Base-by-base conservation (phyloP, 2,888 invertebrate genomes). In the Brachypterus glaber region DNA sequence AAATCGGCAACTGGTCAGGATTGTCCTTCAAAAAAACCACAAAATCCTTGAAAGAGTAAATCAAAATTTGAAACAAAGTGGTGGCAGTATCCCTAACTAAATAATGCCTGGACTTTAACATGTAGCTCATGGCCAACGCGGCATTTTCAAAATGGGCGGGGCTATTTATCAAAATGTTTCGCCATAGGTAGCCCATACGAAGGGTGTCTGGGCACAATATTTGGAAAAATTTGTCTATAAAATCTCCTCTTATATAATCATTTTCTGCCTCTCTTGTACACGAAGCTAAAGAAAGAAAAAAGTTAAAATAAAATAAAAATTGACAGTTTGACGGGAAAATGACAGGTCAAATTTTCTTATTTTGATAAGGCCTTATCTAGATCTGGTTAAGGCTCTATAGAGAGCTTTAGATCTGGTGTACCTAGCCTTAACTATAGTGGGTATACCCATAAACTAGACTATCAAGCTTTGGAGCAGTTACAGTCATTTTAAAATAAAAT, bases 11-110 rank as follows among this genome's bases (percentile, higher is more conserved):
- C 3, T 39, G 40, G 12, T 50, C 47, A 1, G 53, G 53, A 16
- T 53, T 46, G 12, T 53, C 47, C 21, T 51, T 55, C 2, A 62
- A 34, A 14, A 47, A 39, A 15, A 39, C 29, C 7, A 63, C 60
- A 34, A 75, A 73, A 51, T 76, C 74, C 48, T 73, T 71, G 0
- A 82, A 57, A 1, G 71, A 68, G 53, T 78, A 77, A 31, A 76
- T 74, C 32, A 80, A 55, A 1, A 73, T 70, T 58, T 79, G 78
- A 48, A 80, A 77, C 2, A 77, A 68, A 14, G 76, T 60, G 33
- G 79, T 73, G 0, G 77, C 80, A 51, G 74, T 73, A 36, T 76
- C 73, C 29, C 76, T 69, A 37, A 71, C 68, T 40, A 78, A 66
- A 42, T 74, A 68, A 32, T 74, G 68, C 46, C 73, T 73, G 47